Evolutionary conservation across 2,113 vertebrate species (phyloP), one percentile per base, ranked within the genome.

Genomic region (human): DNA sequence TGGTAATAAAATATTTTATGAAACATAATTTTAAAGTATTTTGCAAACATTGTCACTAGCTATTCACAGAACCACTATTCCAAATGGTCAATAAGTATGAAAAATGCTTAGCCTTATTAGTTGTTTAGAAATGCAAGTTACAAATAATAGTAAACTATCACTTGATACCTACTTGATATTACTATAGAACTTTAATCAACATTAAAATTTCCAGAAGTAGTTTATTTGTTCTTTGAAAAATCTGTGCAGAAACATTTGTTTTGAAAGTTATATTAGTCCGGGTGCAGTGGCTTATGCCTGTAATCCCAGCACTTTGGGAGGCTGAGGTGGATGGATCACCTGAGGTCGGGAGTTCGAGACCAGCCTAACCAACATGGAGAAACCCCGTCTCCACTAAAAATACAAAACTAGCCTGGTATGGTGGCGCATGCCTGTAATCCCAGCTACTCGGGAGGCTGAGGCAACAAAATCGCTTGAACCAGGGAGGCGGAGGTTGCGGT

Each of bases 221-320:
- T 64, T 93, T 97, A 14, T 80, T 96, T 88, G 43, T 66, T 87
- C 9, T n/a, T 17, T 89, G 72, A 94, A 97, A 97, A 92, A 87
- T 50, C 25, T 27, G 20, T 89, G 32, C 23, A 90, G n/a, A 48
- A 75, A 93, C 89, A 89, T 76, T 95, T 82, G 66, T 73, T 79
- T 57, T 73, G 55, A 61, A 72, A 79, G 20, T 80, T 80, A 79
- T 30, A 64, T 64, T 64, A 64, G 61, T 27, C 2, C 12, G 13
- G 27, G 27, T 30, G 30, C 12, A 11, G 61, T 64, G 61, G 27
- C 61, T 64, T 11, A 64, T 13, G 27, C 27, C 27, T 64, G 61
- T 30, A 64, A 30, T 64, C 27, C 61, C 61, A 64, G 61, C 27
- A 64, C 61, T 64, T 64, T 64, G 61, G 61, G 27, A 30, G 61